These are phyloP conservation scores for Pardosa pseudoannulata DNA, from an alignment of 2,888 invertebrate genomes.

Conservation along the genomic window DNA sequence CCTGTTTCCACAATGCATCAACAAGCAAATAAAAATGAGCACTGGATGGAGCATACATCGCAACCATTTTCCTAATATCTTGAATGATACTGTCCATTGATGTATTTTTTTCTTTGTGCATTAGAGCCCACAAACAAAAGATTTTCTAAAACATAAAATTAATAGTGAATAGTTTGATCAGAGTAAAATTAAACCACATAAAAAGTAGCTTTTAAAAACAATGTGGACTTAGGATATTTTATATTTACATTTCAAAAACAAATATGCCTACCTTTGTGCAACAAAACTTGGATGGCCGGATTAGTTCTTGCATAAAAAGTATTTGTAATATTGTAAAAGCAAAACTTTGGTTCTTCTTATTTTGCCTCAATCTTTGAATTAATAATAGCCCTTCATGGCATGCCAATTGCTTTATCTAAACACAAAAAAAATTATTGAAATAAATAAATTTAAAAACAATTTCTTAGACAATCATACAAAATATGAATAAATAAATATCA, in stretches of 20 bases:
- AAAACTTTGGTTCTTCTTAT: conserved; percentile 16
- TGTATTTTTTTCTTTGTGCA: conserved; percentile 38
- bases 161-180: too few relatives aligned
- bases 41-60: conserved; percentile 75
- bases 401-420: conserved; percentile 22
- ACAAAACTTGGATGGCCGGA: conserved; percentile 22
- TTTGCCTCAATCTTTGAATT: conserved; percentile 16
- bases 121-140: conserved; percentile 28
- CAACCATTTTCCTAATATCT: conserved; percentile 13
- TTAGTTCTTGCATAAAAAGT: conserved; percentile 35
- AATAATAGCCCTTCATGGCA: conserved; percentile 62
- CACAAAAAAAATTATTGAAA: neutral
- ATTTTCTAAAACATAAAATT: conserved; percentile 38
- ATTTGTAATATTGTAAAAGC: conserved; percentile 1
- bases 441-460: too few relatives aligned
- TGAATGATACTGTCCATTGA: neutral
- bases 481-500: too few relatives aligned
- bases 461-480: too few relatives aligned
- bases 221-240: too few relatives aligned
- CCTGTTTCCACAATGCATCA: conserved; percentile 78
- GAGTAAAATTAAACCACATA: too few relatives aligned
- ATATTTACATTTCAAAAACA: too few relatives aligned
- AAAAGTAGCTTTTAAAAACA: too few relatives aligned
- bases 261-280: conserved; percentile 58
- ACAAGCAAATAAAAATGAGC: conserved; percentile 84